phyloP scores from a whole-genome alignment of 2,797 vertebrate genomes.

The Melanogrammus aeglefinus region DNA sequence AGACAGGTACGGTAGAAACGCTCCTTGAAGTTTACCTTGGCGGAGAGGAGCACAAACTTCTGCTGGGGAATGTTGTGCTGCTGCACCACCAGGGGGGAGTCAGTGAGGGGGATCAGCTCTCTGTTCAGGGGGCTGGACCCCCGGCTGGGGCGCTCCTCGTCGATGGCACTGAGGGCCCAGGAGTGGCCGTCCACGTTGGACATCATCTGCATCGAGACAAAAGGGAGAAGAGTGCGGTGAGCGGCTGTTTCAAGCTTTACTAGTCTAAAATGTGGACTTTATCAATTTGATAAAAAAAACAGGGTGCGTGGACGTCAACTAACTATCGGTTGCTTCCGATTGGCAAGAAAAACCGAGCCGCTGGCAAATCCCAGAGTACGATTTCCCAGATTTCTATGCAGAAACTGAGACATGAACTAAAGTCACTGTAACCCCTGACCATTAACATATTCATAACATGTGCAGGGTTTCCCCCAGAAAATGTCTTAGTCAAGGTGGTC shows the following conservation, averaged over 20 bases:
- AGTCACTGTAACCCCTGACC: neutral
- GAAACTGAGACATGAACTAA: neutral
- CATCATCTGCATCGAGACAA: slow-evolving; percentile 79
- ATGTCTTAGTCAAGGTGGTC: too few relatives aligned
- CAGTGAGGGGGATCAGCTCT: slow-evolving; percentile 87
- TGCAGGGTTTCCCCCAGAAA: too few relatives aligned
- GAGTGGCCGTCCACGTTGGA: slow-evolving; percentile 91
- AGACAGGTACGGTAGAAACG: neutral
- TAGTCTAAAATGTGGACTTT: neutral
- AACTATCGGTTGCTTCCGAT: too few relatives aligned
- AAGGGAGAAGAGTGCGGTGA: neutral
- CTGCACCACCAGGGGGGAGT: slow-evolving; percentile 89
- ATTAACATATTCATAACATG: neutral
- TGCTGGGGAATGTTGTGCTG: slow-evolving; percentile 89
- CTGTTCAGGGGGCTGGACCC: slow-evolving; percentile 87
- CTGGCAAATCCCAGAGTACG: neutral
- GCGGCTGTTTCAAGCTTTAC: neutral
- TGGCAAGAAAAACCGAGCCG: neutral
- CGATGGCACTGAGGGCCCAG: slow-evolving; percentile 90
- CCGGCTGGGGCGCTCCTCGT: slow-evolving; percentile 79
- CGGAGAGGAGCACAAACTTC: slow-evolving; percentile 95
- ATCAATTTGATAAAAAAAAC: too few relatives aligned
- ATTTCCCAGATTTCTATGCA: neutral
- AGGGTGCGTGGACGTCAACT: too few relatives aligned
- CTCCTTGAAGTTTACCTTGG: slow-evolving; percentile 77